A percentile compares a stretch with the other conserved stretches of the same genome.
Evolutionary conservation across 2,888 invertebrate genomes (phyloP).

Genomic region (Acleris sparsana): DNA sequence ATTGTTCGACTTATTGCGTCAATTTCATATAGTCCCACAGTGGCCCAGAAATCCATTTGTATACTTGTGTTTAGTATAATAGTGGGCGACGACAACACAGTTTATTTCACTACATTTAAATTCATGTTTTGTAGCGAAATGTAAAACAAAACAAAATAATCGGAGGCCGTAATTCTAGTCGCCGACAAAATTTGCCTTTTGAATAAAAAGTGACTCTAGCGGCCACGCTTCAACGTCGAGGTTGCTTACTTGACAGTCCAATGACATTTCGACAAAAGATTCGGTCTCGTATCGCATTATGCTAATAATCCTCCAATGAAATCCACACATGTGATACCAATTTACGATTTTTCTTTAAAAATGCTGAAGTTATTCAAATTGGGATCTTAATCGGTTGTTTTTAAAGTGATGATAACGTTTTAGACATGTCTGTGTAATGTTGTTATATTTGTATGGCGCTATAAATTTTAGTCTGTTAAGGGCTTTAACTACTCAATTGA

Average conservation of each 20-base stretch:
- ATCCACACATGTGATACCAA: slow-evolving; percentile 24
- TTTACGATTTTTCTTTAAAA: slow-evolving; percentile 2
- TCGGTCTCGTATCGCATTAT: slow-evolving; percentile 31
- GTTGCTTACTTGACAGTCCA: slow-evolving; percentile 22
- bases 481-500: slow-evolving; percentile 26
- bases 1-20: too few species aligned
- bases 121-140: neutral
- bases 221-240: neutral
- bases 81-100: too few species aligned
- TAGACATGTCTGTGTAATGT: neutral
- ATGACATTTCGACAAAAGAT: slow-evolving; percentile 28
- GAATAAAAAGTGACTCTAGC: slow-evolving; percentile 6
- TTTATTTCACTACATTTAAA: too few species aligned
- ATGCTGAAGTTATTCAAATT: neutral
- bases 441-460: slow-evolving; percentile 24
- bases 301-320: slow-evolving; percentile 32
- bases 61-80: too few species aligned
- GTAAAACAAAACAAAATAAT: slow-evolving; percentile 1
- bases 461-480: slow-evolving; percentile 20
- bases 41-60: too few species aligned
- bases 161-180: slow-evolving; percentile 2
- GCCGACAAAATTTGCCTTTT: neutral
- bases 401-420: neutral
- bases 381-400: neutral
- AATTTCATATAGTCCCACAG: too few species aligned